Evolutionary conservation across 2,888 invertebrate genomes (phyloP).

Genomic region (Idaea straminata): DNA sequence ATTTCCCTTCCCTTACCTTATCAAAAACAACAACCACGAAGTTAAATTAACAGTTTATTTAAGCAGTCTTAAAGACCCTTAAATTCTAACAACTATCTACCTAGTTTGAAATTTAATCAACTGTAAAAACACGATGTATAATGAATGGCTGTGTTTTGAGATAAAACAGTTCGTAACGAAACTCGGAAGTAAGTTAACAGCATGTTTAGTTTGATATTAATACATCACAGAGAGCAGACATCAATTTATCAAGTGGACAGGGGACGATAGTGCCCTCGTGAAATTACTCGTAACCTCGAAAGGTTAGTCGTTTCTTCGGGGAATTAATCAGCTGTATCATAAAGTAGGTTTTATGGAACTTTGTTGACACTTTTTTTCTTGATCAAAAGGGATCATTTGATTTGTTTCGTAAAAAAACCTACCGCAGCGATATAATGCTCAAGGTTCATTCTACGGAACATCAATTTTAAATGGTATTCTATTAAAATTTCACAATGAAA

Average conservation of each 20-base stretch:
- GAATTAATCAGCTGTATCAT: constrained; percentile 48
- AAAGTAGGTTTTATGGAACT: constrained; percentile 16
- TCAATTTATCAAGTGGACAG: constrained; percentile 60
- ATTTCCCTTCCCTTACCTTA: background rate
- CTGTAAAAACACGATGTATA: constrained; percentile 5
- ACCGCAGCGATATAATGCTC: no score
- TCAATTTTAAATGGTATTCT: background rate
- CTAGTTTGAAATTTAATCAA: constrained; percentile 1
- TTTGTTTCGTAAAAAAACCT: no score
- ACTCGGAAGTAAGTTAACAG: constrained; percentile 43
- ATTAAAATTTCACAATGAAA: background rate
- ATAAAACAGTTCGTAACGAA: constrained; percentile 30
- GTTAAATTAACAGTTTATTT: background rate
- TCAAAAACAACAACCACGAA: background rate
- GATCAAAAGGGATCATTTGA: background rate
- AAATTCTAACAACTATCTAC: background rate
- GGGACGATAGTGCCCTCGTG: constrained; percentile 39
- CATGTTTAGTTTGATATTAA: constrained; percentile 52
- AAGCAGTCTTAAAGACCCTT: background rate
- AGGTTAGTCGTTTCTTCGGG: constrained; percentile 44
- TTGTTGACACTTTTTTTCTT: background rate
- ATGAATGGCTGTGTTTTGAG: constrained; percentile 21
- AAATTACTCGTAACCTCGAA: constrained; percentile 51
- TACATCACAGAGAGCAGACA: constrained; percentile 39
- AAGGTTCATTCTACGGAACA: no score